phyloP scores from a whole-genome alignment of 2,113 vertebrate species.

The Mirounga angustirostris region DNA sequence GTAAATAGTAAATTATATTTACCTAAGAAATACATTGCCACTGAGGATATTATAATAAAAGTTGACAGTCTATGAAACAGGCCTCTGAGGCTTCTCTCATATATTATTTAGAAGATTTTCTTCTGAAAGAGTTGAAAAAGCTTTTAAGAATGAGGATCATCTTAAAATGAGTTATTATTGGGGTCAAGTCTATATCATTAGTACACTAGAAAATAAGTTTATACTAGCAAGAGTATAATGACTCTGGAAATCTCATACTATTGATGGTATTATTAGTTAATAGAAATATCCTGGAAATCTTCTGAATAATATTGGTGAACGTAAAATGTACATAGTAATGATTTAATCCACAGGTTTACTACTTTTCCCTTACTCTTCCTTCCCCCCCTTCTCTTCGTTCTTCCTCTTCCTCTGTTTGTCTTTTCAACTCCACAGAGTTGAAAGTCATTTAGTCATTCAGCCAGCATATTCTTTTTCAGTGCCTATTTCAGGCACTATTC shows the following conservation, averaged over 20 bases:
- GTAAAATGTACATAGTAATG: neutral
- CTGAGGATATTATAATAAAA: neutral
- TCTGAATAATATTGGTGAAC: neutral
- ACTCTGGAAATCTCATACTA: neutral
- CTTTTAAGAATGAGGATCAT: neutral
- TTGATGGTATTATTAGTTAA: neutral
- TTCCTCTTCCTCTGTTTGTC: neutral
- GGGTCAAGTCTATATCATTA: neutral
- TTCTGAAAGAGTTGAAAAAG: slow-evolving; percentile 28
- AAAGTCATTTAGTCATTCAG: neutral
- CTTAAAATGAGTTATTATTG: neutral
- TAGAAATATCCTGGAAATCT: neutral
- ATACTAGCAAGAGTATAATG: neutral
- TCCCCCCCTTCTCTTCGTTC: neutral
- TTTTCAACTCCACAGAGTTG: neutral
- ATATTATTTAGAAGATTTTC: neutral
- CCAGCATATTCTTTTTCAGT: neutral
- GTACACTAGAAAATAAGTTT: neutral
- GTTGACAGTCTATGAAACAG: neutral
- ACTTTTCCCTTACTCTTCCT: neutral
- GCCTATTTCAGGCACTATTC: neutral
- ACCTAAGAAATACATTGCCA: neutral
- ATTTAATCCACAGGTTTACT: neutral
- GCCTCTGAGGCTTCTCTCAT: neutral
- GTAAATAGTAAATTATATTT: slow-evolving; percentile 10